A percentile compares a stretch with the other conserved stretches of the same genome.
phyloP scores from a whole-genome alignment of 2,797 vertebrate species.

The Vireo griseus region DNA sequence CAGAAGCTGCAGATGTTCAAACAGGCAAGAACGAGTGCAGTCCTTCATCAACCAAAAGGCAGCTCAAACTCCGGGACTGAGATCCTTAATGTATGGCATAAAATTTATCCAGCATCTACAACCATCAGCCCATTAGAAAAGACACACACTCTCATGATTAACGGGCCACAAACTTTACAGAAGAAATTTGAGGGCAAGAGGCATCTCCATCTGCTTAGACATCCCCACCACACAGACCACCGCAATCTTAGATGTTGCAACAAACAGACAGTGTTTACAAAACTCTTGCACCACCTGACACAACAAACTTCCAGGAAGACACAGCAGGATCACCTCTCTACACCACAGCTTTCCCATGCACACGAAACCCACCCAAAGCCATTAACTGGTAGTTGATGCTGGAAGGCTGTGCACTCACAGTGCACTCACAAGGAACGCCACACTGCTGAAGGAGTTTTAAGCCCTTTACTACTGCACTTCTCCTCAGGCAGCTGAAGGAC shows the following conservation, averaged over 20 bases:
- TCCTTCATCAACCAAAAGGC: background rate
- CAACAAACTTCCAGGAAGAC: background rate
- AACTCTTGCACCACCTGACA: background rate
- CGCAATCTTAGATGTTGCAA: background rate
- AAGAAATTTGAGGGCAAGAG: background rate
- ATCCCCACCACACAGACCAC: background rate
- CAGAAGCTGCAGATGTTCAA: background rate
- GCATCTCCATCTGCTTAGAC: background rate
- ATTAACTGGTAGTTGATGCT: background rate
- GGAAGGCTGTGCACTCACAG: background rate
- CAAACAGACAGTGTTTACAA: background rate
- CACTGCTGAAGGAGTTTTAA: background rate
- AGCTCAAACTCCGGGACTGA: background rate
- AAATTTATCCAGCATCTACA: background rate
- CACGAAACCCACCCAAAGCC: background rate
- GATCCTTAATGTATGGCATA: accelerated
- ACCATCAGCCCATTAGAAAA: background rate
- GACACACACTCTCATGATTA: accelerated
- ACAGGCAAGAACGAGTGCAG: background rate
- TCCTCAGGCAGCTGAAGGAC: background rate
- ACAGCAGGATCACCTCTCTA: background rate
- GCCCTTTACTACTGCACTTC: background rate
- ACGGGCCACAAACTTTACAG: background rate
- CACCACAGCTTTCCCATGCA: background rate
- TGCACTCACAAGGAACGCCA: background rate